A percentile compares a stretch with the other conserved stretches of the same genome.
phyloP scores from a whole-genome alignment of 1,140 invertebrate genomes.

The Drosophila novamexicana region DNA sequence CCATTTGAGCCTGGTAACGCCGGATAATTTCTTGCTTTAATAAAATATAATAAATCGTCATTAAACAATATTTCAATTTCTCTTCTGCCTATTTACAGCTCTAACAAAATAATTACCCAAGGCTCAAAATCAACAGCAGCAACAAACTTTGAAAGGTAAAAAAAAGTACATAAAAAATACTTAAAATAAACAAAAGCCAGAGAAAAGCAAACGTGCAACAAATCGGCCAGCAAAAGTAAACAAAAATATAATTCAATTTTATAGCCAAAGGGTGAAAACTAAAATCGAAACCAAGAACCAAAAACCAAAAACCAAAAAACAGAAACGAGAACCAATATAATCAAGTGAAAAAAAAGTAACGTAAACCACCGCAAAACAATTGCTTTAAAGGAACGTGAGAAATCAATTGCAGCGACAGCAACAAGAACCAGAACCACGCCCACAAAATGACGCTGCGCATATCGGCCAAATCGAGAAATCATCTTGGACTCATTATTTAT shows the following conservation, averaged over 20 bases:
- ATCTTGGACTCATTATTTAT: constrained; percentile 79
- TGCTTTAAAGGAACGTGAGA: constrained; percentile 55
- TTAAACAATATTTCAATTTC: constrained; percentile 9
- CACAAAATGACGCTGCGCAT: constrained; percentile 82
- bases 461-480: constrained; percentile 76
- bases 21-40: not conserved
- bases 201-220: not conserved
- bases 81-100: constrained; percentile 40
- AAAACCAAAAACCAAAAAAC: constrained; percentile 1
- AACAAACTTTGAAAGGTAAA: constrained; percentile 25
- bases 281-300: constrained; percentile 4
- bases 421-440: constrained; percentile 32
- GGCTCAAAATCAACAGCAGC: constrained; percentile 22
- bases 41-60: not conserved
- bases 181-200: not conserved
- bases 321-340: constrained; percentile 26
- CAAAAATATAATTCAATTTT: constrained; percentile 38
- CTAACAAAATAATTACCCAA: constrained; percentile 60
- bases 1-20: too few species aligned
- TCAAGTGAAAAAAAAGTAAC: constrained; percentile 35
- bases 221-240: constrained; percentile 51
- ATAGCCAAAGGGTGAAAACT: constrained; percentile 22
- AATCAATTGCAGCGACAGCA: constrained; percentile 24
- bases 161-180: constrained; percentile 14
- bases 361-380: constrained; percentile 75